These are phyloP conservation scores for Rhingia campestris DNA, from an alignment of 2,888 invertebrate species.

Conservation along the genomic window DNA sequence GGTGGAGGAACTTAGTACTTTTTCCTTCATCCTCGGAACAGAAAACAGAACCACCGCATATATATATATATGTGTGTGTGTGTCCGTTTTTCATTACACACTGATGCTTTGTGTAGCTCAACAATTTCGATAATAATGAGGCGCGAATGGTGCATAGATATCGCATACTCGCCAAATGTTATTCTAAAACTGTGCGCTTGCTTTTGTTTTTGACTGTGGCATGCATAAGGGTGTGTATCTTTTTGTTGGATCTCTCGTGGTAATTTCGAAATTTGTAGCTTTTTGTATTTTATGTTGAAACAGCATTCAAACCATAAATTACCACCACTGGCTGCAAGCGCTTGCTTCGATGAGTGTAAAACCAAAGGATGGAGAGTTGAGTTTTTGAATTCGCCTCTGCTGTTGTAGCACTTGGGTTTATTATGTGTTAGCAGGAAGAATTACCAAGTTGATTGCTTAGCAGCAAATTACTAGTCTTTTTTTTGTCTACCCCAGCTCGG, in stretches of 20 bases:
- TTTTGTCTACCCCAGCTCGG: conserved; percentile 1
- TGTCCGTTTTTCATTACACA: conserved; percentile 37
- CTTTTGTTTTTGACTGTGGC: not conserved
- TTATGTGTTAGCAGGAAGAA: conserved; percentile 62
- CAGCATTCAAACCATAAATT: conserved; percentile 69
- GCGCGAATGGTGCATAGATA: conserved; percentile 52
- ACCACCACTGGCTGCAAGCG: conserved; percentile 26
- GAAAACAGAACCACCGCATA: conserved; percentile 17
- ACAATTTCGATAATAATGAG: conserved; percentile 69
- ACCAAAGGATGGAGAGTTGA: not conserved
- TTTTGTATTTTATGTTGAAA: conserved; percentile 50
- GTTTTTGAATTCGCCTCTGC: not conserved
- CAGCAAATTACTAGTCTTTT: conserved; percentile 47
- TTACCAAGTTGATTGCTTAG: conserved; percentile 63
- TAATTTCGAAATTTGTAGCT: conserved; percentile 69
- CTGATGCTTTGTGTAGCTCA: conserved; percentile 36
- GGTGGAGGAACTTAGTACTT: not conserved
- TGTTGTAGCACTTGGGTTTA: conserved; percentile 42
- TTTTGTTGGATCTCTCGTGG: conserved; percentile 40
- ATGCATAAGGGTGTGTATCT: conserved; percentile 3
- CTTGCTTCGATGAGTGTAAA: conserved; percentile 48
- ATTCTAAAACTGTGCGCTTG: conserved; percentile 31
- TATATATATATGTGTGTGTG: not conserved
- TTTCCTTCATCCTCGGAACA: conserved; percentile 3
- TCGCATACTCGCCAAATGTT: conserved; percentile 57